These are phyloP conservation scores for Parotocinclus haroldoi DNA, from an alignment of 2,797 vertebrate genomes.

Conservation along the genomic window DNA sequence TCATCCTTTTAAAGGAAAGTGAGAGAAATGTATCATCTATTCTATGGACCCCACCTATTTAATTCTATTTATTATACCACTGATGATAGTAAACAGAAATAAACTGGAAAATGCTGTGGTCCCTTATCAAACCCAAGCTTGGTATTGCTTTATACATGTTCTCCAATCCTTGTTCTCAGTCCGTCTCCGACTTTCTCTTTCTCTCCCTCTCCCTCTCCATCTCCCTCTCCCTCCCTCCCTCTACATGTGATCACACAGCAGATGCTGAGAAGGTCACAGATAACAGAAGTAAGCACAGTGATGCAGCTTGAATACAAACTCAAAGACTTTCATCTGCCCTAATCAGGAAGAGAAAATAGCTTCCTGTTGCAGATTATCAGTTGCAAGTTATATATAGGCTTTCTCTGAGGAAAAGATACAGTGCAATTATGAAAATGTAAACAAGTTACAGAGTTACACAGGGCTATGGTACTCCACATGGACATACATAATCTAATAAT, in stretches of 20 bases:
- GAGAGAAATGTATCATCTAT: background rate
- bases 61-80: background rate
- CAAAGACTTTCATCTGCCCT: slow-evolving; percentile 22
- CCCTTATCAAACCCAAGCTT: background rate
- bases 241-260: slow-evolving; percentile 45
- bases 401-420: too few species aligned
- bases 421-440: too few species aligned
- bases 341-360: slow-evolving; percentile 24
- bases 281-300: slow-evolving; percentile 37
- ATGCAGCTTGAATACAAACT: slow-evolving; percentile 46
- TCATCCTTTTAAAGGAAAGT: slow-evolving; percentile 5
- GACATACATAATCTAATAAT: too few species aligned
- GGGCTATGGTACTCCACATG: too few species aligned
- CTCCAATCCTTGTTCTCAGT: background rate
- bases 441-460: too few species aligned
- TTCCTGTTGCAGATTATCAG: background rate
- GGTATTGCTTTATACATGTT: background rate
- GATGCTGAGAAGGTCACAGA: slow-evolving; percentile 53
- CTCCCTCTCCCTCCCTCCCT: background rate
- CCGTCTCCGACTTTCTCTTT: background rate
- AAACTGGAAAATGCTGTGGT: background rate
- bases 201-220: slow-evolving; percentile 5
- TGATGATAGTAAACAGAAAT: slow-evolving; percentile 8
- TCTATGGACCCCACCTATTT: background rate
- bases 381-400: too few species aligned